Base-by-base conservation (phyloP, 1,140 invertebrate genomes). In the Eciton burchellii region DNA sequence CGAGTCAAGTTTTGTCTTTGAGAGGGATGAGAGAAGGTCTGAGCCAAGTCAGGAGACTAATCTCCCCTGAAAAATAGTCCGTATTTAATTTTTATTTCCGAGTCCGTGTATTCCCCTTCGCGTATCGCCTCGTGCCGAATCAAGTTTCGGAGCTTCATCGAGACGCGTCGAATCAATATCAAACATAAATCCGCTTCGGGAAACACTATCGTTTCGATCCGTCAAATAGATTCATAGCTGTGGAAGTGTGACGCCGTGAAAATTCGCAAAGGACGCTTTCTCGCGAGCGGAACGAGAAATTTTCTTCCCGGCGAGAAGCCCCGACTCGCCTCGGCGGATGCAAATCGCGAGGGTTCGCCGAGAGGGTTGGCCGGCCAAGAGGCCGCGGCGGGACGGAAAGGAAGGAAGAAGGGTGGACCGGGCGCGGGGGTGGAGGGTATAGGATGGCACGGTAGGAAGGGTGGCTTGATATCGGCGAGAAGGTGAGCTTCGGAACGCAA, bases 401-500 rank as follows among this genome's bases (percentile, higher is more conserved):
- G 82, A 87, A 83, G 73, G 81, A 68, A 88, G 84, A 71, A 73
- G 85, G 74, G 54, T 62, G 73, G 83, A 62, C 76, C 56, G 49
- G 76, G 49, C n/a, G 56, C 35, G 57, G 71, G 56, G 49, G 76
- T 59, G 63, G 52, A 66, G 86, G 81, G 81, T 81, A 43, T 56
- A 59, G 49, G 14, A 88, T 63, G 83, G 74, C 54, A 47, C 60
- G 35, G 70, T 79, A 81, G 88, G 81, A 54, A 65, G 82, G 83
- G 81, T 84, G 85, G 84, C 74, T 88, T 83, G 85, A 84, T 89
- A 89, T 89, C 83, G 85, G 83, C 81, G 79, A 84, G 82, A 86
- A 86, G 86, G 87, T 90, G 88, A 92, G 88, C 90, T 92, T 92
- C 81, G 89, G 89, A 93, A 92, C 92, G 91, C 90, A 91, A 93